A percentile compares a stretch with the other conserved stretches of the same genome.
These are phyloP conservation scores for Suncus etruscus DNA, from an alignment of 2,113 vertebrate species.

Conservation along the genomic window DNA sequence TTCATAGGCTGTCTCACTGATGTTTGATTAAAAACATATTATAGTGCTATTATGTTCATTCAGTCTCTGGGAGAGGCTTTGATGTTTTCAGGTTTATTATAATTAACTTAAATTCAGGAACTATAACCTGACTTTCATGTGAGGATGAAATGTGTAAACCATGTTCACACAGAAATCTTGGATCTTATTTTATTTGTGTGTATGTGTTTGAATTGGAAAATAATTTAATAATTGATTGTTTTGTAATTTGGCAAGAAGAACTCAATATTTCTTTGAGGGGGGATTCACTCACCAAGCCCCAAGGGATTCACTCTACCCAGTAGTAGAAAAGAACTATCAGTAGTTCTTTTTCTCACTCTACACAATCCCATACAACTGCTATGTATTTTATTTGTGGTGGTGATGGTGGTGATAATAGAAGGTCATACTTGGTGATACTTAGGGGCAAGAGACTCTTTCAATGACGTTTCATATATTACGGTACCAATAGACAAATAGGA, in stretches of 20 bases:
- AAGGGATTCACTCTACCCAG: too few species aligned
- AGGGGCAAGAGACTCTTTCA: too few species aligned
- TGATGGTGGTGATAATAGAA: too few species aligned
- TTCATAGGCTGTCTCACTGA: conserved; percentile 45
- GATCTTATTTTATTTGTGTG: conserved; percentile 37
- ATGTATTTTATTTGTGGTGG: too few species aligned
- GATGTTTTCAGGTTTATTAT: conserved; percentile 71
- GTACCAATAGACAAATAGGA: too few species aligned
- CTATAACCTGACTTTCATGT: conserved; percentile 65
- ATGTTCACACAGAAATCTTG: conserved; percentile 8
- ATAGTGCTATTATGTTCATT: neutral
- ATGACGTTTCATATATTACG: too few species aligned
- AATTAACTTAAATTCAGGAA: conserved; percentile 79
- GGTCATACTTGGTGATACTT: too few species aligned
- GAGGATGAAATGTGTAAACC: conserved; percentile 49
- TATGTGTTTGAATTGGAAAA: conserved; percentile 52
- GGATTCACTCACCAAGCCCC: neutral
- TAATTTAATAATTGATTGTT: conserved; percentile 33
- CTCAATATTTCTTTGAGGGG: neutral
- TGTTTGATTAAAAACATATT: conserved; percentile 44
- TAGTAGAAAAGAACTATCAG: neutral
- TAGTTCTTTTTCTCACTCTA: neutral
- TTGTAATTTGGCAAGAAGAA: conserved; percentile 47
- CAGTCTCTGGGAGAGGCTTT: conserved; percentile 59
- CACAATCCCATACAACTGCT: neutral